Percentiles rank a stretch among this genome's conserved stretches.
Conservation (phyloP, 2,888 invertebrate genomes). For the Unio pictorum region DNA sequence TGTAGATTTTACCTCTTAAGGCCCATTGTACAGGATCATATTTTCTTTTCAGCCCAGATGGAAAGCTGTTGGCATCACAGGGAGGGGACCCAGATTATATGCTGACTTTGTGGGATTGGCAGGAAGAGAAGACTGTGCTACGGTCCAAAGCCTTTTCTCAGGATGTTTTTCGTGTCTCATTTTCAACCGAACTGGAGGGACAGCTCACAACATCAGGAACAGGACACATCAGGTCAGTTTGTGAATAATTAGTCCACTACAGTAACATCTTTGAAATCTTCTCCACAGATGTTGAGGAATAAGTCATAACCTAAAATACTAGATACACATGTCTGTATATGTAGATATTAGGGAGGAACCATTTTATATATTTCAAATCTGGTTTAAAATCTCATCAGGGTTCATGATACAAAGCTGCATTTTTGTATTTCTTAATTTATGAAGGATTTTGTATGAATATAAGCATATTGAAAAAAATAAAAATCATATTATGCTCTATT, state of each 20-base stretch:
- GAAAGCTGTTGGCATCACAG: constrained; percentile 85
- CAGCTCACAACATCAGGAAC: constrained; percentile 85
- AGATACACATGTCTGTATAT: too few relatives aligned
- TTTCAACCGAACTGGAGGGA: constrained; percentile 86
- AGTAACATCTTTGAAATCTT: too few relatives aligned
- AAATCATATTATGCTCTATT: neutral
- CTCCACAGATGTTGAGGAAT: too few relatives aligned
- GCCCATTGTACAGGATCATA: neutral
- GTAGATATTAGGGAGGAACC: too few relatives aligned
- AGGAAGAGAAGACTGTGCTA: constrained; percentile 81
- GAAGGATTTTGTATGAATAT: too few relatives aligned
- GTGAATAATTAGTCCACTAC: too few relatives aligned
- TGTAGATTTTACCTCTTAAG: too few relatives aligned
- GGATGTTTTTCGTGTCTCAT: constrained; percentile 84
- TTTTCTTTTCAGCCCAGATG: constrained; percentile 79
- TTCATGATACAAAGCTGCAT: too few relatives aligned
- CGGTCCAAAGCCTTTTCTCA: constrained; percentile 87
- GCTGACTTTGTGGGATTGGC: constrained; percentile 93
- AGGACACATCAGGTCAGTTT: constrained; percentile 69
- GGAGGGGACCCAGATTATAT: constrained; percentile 90
- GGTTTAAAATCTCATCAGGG: too few relatives aligned
- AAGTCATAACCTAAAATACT: too few relatives aligned
- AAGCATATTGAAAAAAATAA: neutral
- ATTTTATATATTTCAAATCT: too few relatives aligned
- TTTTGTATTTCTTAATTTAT: too few relatives aligned